Evolutionary conservation across 2,888 invertebrate genomes (phyloP).

Genomic region (Alloplasta piceator): DNA sequence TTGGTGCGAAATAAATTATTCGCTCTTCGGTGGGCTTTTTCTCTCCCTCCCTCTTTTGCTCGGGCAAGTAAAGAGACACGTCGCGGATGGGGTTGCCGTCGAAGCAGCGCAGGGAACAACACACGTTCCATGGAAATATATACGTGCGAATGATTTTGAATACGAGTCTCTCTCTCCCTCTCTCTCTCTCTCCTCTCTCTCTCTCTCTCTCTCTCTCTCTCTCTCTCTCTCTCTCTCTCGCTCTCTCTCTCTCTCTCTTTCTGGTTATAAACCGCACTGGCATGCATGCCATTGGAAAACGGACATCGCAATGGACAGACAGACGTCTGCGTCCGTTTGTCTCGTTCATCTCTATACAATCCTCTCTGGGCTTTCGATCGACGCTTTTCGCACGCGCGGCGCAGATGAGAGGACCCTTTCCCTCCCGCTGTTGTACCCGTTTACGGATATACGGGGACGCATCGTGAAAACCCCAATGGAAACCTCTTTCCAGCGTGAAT

Average conservation of each 20-base stretch:
- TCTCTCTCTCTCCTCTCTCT: background rate
- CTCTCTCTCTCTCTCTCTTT: background rate
- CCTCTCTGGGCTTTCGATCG: background rate
- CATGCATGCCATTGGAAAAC: too few relatives aligned
- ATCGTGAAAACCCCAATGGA: too few relatives aligned
- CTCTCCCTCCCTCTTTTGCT: background rate
- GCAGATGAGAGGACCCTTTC: background rate
- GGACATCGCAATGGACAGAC: too few relatives aligned
- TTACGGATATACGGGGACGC: too few relatives aligned
- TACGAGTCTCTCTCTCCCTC: conserved; percentile 1
- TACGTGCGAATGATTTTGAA: conserved; percentile 45
- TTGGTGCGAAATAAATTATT: too few relatives aligned
- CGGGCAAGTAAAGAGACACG: background rate
- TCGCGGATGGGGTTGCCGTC: background rate
- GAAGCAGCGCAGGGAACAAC: background rate
- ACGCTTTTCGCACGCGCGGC: background rate
- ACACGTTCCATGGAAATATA: background rate
- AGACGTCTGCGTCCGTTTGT: background rate
- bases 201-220: background rate
- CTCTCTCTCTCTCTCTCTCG: too few relatives aligned
- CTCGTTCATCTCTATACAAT: background rate
- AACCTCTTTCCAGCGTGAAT: too few relatives aligned
- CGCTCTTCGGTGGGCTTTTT: too few relatives aligned
- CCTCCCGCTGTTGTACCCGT: too few relatives aligned
- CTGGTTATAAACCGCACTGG: too few relatives aligned